phyloP scores from a whole-genome alignment of 2,797 vertebrate genomes.

The Gambelia wislizenii region DNA sequence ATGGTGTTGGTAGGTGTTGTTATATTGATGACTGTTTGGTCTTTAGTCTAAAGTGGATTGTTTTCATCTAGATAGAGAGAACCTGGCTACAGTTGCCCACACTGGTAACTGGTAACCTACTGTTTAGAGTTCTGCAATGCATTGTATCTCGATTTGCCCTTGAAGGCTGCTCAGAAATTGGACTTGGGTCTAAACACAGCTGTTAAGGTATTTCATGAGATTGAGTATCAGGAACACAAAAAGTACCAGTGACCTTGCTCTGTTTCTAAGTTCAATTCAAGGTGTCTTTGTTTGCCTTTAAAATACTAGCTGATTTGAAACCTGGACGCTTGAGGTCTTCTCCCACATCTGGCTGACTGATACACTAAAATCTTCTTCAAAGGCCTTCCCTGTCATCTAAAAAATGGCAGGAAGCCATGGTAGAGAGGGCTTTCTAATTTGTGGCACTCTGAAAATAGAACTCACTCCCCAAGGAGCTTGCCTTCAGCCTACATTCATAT shows the following conservation, averaged over 20 bases:
- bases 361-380: not conserved
- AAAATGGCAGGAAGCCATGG: too few species aligned
- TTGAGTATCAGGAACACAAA: not conserved
- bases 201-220: not conserved
- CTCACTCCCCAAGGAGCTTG: not conserved
- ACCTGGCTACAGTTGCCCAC: not conserved
- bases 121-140: not conserved
- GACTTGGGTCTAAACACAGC: not conserved
- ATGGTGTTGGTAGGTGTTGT: constrained; percentile 85
- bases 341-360: not conserved
- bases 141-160: not conserved
- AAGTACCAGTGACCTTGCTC: not conserved
- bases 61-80: not conserved
- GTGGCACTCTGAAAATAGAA: not conserved
- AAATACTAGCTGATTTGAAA: too few species aligned
- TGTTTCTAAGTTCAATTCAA: not conserved
- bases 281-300: not conserved
- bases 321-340: not conserved
- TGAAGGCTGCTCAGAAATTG: not conserved
- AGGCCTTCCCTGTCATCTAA: not conserved
- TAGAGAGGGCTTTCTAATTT: not conserved
- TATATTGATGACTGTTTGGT: not conserved
- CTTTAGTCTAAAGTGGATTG: not conserved
- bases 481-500: not conserved
- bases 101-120: not conserved